Evolutionary conservation across 2,797 vertebrate genomes (phyloP).

Genomic region (Platalea minor): DNA sequence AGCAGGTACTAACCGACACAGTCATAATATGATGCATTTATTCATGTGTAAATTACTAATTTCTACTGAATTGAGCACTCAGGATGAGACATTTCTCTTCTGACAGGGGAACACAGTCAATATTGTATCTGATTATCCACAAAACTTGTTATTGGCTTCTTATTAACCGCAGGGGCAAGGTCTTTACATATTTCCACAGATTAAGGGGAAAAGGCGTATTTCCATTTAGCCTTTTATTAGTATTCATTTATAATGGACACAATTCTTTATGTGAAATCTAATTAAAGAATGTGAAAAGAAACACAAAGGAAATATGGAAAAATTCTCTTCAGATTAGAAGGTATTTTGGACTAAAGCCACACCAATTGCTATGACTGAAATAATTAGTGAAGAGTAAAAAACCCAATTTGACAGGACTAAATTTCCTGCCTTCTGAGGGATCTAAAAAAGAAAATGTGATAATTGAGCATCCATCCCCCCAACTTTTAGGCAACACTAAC

Average conservation of each 20-base stretch:
- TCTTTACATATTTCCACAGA: not conserved
- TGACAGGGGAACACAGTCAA: not conserved
- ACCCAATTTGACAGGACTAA: not conserved
- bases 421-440: not conserved
- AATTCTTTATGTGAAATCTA: not conserved
- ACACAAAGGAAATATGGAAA: not conserved
- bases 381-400: not conserved
- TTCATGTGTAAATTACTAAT: conserved; percentile 31
- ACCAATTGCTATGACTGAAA: not conserved
- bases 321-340: not conserved
- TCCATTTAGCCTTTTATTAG: not conserved
- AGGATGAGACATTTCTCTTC: conserved; percentile 11
- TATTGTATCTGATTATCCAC: not conserved
- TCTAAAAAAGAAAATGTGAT: not conserved
- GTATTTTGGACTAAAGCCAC: not conserved
- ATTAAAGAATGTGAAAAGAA: not conserved
- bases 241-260: not conserved
- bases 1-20: not conserved
- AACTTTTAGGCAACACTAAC: not conserved
- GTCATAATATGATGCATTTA: not conserved
- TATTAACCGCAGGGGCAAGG: not conserved
- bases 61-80: conserved; percentile 33
- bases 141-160: not conserved
- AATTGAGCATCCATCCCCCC: not conserved
- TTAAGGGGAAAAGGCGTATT: not conserved